Conservation (phyloP, 2,113 vertebrate species). For the Callithrix jacchus region DNA sequence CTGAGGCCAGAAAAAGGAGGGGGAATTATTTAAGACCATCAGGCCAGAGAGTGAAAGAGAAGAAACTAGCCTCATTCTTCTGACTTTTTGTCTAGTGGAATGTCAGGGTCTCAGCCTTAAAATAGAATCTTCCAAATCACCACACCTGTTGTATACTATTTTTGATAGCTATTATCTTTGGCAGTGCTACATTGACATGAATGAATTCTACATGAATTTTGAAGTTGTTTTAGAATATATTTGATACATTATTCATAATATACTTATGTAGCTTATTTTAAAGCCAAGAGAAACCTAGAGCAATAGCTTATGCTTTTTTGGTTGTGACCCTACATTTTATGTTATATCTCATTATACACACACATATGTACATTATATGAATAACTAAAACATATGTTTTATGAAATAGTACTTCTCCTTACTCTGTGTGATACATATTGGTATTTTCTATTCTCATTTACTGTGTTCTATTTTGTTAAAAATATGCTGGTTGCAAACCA, state of each 20-base stretch:
- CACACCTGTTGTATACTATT: constrained; percentile 18
- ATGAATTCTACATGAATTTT: constrained; percentile 59
- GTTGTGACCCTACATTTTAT: constrained; percentile 57
- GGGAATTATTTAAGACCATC: not conserved
- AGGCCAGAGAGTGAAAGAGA: not conserved
- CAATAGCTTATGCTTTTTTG: constrained; percentile 58
- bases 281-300: constrained; percentile 55
- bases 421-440: constrained; percentile 11
- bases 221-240: constrained; percentile 54
- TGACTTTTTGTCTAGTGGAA: not conserved
- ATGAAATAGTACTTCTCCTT: constrained; percentile 41
- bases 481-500: constrained; percentile 38
- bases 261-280: constrained; percentile 48
- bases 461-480: constrained; percentile 51
- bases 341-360: constrained; percentile 56
- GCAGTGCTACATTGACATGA: constrained; percentile 44
- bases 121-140: not conserved
- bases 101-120: not conserved
- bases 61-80: not conserved
- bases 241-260: constrained; percentile 74
- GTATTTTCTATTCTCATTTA: constrained; percentile 54
- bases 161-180: constrained; percentile 61
- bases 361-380: not conserved
- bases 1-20: not conserved
- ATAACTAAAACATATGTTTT: constrained; percentile 60